These are phyloP conservation scores for Dreissena polymorpha DNA, from an alignment of 1,140 invertebrate species.

Conservation along the genomic window DNA sequence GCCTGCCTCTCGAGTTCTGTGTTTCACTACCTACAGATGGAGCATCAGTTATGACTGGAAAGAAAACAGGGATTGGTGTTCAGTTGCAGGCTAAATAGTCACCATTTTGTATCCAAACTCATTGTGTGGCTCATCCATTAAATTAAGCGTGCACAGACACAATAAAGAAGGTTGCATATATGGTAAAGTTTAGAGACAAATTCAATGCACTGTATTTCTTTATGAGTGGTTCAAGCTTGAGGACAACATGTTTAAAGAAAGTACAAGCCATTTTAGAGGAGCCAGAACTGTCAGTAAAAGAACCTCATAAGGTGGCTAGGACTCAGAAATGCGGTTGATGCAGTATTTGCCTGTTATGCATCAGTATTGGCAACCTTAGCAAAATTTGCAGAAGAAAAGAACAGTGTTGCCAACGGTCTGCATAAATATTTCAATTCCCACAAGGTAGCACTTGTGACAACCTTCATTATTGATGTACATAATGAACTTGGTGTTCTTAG, in stretches of 20 bases:
- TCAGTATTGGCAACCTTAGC: too few relatives aligned
- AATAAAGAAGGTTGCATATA: conserved; percentile 21
- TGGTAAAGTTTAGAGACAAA: conserved; percentile 38
- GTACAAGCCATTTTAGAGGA: conserved; percentile 37
- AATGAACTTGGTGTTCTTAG: too few relatives aligned
- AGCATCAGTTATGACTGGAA: conserved; percentile 28
- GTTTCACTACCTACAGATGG: conserved; percentile 47
- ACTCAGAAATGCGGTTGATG: too few relatives aligned
- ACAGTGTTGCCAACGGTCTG: too few relatives aligned
- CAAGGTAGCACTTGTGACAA: too few relatives aligned
- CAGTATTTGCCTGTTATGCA: too few relatives aligned
- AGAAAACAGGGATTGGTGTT: conserved; percentile 46
- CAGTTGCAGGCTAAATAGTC: conserved; percentile 34
- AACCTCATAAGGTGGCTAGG: conserved; percentile 42
- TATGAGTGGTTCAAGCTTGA: conserved; percentile 12
- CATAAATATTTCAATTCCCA: too few relatives aligned
- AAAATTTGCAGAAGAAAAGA: too few relatives aligned
- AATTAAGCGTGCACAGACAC: conserved; percentile 33
- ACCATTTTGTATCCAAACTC: conserved; percentile 28
- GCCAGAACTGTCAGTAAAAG: conserved; percentile 35
- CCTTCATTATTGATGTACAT: too few relatives aligned
- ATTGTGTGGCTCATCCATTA: conserved; percentile 32
- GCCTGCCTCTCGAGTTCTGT: background rate
- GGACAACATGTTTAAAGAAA: background rate
- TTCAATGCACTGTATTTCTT: conserved; percentile 41